These are phyloP conservation scores for Zaprionus bogoriensis DNA, from an alignment of 2,888 invertebrate genomes.

Conservation along the genomic window DNA sequence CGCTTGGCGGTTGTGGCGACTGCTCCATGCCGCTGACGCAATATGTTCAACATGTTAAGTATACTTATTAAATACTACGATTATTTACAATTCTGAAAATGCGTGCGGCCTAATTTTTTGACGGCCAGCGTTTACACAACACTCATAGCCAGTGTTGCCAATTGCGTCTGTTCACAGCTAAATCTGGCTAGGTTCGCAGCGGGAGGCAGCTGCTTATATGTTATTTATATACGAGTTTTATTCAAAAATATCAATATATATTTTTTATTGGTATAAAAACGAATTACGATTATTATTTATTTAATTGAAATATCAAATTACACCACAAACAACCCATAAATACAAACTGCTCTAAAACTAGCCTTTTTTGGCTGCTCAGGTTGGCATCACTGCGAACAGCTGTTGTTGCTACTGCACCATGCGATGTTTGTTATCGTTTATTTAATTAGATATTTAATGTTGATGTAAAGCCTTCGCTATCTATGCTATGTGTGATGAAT, in stretches of 20 bases:
- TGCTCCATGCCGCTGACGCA: conserved; percentile 56
- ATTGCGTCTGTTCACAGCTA: not conserved
- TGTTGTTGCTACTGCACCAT: conserved; percentile 20
- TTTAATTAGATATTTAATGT: no score
- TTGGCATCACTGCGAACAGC: conserved; percentile 10
- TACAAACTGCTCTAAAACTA: no score
- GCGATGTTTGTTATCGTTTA: conserved; percentile 4
- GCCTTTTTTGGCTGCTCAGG: no score
- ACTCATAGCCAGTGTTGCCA: conserved; percentile 32
- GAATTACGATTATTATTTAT: no score
- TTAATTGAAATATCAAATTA: no score
- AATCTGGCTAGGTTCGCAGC: not conserved
- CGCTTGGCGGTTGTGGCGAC: conserved; percentile 46
- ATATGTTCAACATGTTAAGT: conserved; percentile 66
- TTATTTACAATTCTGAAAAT: conserved; percentile 53
- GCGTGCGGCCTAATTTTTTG: conserved; percentile 40
- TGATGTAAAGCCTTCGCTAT: no score
- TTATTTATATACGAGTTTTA: no score
- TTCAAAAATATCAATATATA: no score
- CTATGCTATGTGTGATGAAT: no score
- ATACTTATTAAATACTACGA: conserved; percentile 22
- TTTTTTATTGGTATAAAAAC: no score
- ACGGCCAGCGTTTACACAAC: conserved; percentile 65
- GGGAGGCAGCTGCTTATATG: not conserved
- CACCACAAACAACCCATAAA: no score